Evolutionary conservation across 2,113 vertebrate species (phyloP).

Genomic region (Cairina moschata): DNA sequence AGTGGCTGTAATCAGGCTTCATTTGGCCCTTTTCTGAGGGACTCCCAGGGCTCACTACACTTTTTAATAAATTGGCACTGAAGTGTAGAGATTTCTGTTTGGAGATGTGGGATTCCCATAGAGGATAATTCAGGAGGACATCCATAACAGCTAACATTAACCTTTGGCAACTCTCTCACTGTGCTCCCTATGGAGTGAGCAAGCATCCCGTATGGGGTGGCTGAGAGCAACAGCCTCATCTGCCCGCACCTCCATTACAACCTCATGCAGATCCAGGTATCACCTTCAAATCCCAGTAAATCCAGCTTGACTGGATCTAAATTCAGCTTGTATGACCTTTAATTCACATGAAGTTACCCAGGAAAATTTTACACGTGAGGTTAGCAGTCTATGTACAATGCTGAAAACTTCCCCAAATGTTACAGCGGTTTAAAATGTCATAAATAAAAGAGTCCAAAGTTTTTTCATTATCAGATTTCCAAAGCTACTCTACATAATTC

Average conservation of each 20-base stretch:
- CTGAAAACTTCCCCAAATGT: slow-evolving; percentile 34
- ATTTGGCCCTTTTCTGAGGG: neutral
- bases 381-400: neutral
- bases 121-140: neutral
- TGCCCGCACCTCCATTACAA: neutral
- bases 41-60: neutral
- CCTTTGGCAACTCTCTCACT: neutral
- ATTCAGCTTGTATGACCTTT: neutral
- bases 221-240: neutral
- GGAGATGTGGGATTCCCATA: neutral
- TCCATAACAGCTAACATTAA: neutral
- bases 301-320: neutral
- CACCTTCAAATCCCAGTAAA: neutral
- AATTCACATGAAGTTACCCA: neutral
- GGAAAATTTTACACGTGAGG: neutral
- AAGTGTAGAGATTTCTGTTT: neutral
- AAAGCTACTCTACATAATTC: slow-evolving; percentile 76
- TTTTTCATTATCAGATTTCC: slow-evolving; percentile 78
- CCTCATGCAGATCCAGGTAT: neutral
- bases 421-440: slow-evolving; percentile 70
- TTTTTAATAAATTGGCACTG: neutral
- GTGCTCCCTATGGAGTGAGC: neutral
- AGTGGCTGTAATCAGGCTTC: neutral
- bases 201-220: neutral
- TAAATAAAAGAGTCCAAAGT: slow-evolving; percentile 51